Conservation (phyloP, 2,113 vertebrate genomes). For the Petrocephalus microphthalmus region DNA sequence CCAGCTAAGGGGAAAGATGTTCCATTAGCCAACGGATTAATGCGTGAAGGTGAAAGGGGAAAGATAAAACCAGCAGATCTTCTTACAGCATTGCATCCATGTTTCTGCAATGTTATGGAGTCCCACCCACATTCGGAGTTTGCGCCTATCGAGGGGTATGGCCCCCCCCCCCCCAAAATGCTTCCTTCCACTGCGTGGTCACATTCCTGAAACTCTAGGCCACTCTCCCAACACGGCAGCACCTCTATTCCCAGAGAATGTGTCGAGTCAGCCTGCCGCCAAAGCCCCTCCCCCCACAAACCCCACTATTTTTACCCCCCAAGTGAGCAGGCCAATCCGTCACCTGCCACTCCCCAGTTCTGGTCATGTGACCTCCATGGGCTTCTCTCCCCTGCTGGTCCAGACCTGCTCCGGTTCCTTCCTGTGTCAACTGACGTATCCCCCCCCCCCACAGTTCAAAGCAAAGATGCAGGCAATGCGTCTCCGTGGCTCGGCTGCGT, state of each 20-base stretch:
- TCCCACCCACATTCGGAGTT: neutral
- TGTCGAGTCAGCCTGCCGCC: slow-evolving; percentile 54
- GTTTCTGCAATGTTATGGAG: neutral
- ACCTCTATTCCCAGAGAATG: slow-evolving; percentile 46
- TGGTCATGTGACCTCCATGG: neutral
- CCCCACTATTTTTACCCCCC: slow-evolving; percentile 48
- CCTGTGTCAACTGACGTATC: slow-evolving; percentile 29
- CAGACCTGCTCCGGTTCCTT: neutral
- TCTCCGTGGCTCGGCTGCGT: neutral
- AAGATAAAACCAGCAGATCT: neutral
- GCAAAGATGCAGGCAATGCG: neutral
- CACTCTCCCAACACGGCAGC: slow-evolving; percentile 37
- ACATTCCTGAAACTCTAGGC: neutral
- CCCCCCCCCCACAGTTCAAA: neutral
- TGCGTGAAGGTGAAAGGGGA: neutral
- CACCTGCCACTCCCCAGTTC: neutral
- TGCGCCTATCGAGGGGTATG: neutral
- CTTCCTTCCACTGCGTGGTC: neutral
- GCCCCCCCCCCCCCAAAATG: neutral
- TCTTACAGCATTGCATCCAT: neutral
- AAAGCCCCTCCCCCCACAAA: slow-evolving; percentile 35
- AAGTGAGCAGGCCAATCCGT: slow-evolving; percentile 19
- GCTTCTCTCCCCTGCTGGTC: neutral
- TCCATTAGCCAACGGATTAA: neutral
- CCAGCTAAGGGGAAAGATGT: neutral